These are phyloP conservation scores for Paelopatides confundens DNA, from an alignment of 53 echinoderm and acorn worm species.

Conservation along the genomic window DNA sequence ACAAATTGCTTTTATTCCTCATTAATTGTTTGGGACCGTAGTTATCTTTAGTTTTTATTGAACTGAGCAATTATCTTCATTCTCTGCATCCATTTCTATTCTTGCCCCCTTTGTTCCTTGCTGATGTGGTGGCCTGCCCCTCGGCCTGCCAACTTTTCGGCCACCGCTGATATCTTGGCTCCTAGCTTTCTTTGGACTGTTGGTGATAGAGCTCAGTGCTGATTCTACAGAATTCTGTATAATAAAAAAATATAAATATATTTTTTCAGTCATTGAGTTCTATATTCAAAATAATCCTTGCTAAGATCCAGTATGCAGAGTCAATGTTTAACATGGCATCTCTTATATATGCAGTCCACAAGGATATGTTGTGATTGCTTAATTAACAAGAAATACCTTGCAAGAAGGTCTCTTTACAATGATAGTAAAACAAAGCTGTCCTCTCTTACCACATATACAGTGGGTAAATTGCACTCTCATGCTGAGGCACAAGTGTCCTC, in stretches of 20 bases:
- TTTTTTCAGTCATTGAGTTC: neutral
- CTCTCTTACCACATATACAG: neutral
- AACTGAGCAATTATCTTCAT: conserved; percentile 14
- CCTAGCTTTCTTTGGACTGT: conserved; percentile 17
- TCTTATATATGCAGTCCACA: too few relatives aligned
- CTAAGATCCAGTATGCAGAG: too few relatives aligned
- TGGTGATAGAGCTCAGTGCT: conserved; percentile 16
- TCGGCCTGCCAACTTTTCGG: neutral
- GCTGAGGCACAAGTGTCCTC: neutral
- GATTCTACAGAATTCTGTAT: conserved; percentile 14
- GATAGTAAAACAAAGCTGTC: neutral
- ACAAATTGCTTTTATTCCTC: too few relatives aligned
- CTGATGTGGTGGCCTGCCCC: neutral
- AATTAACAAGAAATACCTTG: too few relatives aligned
- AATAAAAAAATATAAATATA: neutral
- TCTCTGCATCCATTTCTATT: neutral
- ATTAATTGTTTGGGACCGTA: too few relatives aligned
- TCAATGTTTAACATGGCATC: too few relatives aligned
- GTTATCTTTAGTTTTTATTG: neutral
- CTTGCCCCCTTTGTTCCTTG: neutral
- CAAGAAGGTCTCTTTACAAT: too few relatives aligned
- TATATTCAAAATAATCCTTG: neutral
- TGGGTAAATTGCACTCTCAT: neutral
- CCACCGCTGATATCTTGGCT: neutral
- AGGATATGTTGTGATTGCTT: too few relatives aligned